Conservation (phyloP, 2,113 vertebrate species). For the Ameiurus melas region DNA sequence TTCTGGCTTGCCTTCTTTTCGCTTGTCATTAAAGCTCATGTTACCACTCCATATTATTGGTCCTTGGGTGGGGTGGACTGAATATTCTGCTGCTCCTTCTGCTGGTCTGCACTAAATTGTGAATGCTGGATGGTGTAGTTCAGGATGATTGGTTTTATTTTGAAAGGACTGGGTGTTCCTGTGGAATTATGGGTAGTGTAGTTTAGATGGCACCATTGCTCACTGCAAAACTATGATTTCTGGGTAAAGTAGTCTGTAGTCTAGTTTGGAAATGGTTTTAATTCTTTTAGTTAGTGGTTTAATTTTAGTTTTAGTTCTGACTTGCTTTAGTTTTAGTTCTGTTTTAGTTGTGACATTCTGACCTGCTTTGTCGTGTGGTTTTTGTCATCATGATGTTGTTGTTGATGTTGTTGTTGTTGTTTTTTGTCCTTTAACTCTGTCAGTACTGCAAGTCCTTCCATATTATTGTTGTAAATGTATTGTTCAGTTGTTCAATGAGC, state of each 20-base stretch:
- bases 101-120: background rate
- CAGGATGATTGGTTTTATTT: background rate
- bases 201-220: background rate
- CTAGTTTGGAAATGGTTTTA: background rate
- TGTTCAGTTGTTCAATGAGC: background rate
- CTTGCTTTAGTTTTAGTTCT: no score
- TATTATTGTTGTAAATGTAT: background rate
- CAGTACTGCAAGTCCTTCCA: background rate
- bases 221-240: background rate
- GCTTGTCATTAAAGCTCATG: constrained; percentile 5
- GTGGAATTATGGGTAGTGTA: constrained; percentile 31
- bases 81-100: background rate
- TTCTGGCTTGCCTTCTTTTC: background rate
- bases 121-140: background rate
- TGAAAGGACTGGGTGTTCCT: background rate
- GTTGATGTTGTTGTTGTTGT: background rate
- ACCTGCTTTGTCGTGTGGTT: background rate
- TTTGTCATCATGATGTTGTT: background rate
- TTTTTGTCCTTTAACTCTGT: background rate
- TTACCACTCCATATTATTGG: constrained; percentile 16
- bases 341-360: background rate
- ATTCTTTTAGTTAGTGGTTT: no score
- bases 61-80: background rate
- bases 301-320: no score
- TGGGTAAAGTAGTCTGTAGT: background rate